These are phyloP conservation scores for Psephotus haematonotus DNA, from an alignment of 2,113 vertebrate species.

Conservation along the genomic window DNA sequence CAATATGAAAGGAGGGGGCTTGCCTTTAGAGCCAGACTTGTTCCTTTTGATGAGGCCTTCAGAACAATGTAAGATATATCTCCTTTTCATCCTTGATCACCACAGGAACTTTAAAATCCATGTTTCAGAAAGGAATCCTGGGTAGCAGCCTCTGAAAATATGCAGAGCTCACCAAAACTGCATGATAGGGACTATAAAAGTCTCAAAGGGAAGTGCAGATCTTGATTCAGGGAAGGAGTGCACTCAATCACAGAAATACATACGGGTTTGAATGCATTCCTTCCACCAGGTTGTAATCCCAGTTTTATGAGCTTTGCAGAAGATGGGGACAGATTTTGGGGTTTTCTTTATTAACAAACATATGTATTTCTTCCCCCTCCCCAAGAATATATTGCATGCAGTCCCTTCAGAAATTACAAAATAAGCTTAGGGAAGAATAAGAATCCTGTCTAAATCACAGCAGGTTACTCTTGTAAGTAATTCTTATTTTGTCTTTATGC, in stretches of 20 bases:
- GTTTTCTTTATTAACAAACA: neutral
- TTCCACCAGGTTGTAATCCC: neutral
- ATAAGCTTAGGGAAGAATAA: neutral
- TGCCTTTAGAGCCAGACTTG: neutral
- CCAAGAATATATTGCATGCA: neutral
- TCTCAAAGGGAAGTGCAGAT: neutral
- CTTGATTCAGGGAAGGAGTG: neutral
- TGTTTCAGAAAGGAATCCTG: neutral
- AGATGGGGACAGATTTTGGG: neutral
- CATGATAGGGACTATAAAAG: neutral
- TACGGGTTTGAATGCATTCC: rapidly evolving
- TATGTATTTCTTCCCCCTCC: neutral
- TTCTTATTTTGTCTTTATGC: neutral
- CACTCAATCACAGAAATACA: neutral
- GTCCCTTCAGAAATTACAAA: neutral
- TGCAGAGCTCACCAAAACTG: neutral
- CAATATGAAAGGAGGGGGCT: neutral
- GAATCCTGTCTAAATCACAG: neutral
- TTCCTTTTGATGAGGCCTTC: neutral
- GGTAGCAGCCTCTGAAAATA: neutral
- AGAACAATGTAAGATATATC: neutral
- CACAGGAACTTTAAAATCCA: neutral
- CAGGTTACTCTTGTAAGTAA: neutral
- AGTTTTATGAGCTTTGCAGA: neutral
- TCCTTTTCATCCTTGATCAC: neutral